Base-by-base conservation (phyloP, 2,888 invertebrate species). In the Eueremaeus valkanovi region DNA sequence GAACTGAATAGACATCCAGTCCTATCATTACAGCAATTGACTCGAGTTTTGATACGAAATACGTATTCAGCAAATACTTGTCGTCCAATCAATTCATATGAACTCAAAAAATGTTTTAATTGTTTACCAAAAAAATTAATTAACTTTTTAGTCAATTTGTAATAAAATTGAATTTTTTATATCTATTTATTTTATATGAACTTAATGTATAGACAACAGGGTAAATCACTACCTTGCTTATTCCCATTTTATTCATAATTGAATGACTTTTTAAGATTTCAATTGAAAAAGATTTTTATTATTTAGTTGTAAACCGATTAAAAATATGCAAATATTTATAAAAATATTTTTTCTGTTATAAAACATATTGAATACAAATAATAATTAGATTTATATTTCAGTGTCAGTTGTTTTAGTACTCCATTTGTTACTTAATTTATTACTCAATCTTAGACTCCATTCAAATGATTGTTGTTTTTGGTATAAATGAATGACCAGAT, bases 401-500 rank as follows among this genome's bases (percentile, higher is more conserved):
- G 49, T 49, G 1, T 49, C n/a, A n/a, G 49, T 49, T 49, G 49
- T 49, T 49, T 49, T 49, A n/a, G 49, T 49, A 49, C 49, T 49
- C 49, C 49, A 49, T n/a, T n/a, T n/a, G n/a, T n/a, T n/a, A n/a
- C n/a, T n/a, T n/a, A n/a, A n/a, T n/a, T n/a, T n/a, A n/a, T n/a
- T n/a, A n/a, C n/a, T n/a, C n/a, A n/a, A n/a, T 49, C 21, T 49
- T 2, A 49, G n/a, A 21, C 49, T 49, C 49, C n/a, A 49, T 5
- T 49, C 21, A n/a, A 11, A n/a, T 55, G 24, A 1, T 27, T 55
- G 21, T 27, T 24, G 21, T 63, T 18, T 51, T 51, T 51, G 18
- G 18, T 51, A 9, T 5, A 63, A 33, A 63, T 63, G 24, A 63
- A 63, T 63, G 18, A 63, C 33, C 63, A 63, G 33, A 63, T 63